Evolutionary conservation across 1,140 invertebrate species (phyloP), one percentile per base, ranked within the genome.

Genomic region (Caenorhabditis briggsae): DNA sequence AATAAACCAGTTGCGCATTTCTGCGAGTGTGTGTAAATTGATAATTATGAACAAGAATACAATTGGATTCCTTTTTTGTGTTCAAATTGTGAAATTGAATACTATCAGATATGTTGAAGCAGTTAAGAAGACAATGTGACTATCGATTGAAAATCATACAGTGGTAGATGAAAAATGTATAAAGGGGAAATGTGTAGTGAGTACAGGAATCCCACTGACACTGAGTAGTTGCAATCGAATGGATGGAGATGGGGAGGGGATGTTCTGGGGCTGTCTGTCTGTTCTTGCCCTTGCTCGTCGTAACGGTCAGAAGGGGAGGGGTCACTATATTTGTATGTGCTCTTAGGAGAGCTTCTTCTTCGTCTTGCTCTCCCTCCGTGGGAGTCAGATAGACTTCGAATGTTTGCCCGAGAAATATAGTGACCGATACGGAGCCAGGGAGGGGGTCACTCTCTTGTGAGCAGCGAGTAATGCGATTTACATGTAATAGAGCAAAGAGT

Each of bases 261-360:
- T 33, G 33, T 33, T 33, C 33, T 33, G 33, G 33, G 33, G 33
- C 33, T 33, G 33, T 33, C 33, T 33, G 33, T 50, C 59, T 78
- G 18, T 78, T 70, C 64, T 70, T 70, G 64, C 41, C 46, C 64
- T 70, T 5, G 41, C n/a, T 70, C 11, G 46, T n/a, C 33, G 64
- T 20, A 46, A 46, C 23, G 70, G 43, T 78, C 41, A 74, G 65
- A 20, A n/a, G 33, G 11, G 70, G 46, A 50, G 70, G 46, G 70
- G 70, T 78, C 70, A 78, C 70, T 78, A 78, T 78, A 78, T 78
- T 78, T 78, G 70, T 78, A 70, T 70, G 64, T 70, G 64, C 64
- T 43, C 64, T 70, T 78, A 41, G 16, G 11, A 78, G 70, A 78
- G 70, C n/a, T 48, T 48, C 70, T 78, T 61, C 59, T 11, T 53